phyloP scores from a whole-genome alignment of 2,888 invertebrate species.

The Hyles lineata region DNA sequence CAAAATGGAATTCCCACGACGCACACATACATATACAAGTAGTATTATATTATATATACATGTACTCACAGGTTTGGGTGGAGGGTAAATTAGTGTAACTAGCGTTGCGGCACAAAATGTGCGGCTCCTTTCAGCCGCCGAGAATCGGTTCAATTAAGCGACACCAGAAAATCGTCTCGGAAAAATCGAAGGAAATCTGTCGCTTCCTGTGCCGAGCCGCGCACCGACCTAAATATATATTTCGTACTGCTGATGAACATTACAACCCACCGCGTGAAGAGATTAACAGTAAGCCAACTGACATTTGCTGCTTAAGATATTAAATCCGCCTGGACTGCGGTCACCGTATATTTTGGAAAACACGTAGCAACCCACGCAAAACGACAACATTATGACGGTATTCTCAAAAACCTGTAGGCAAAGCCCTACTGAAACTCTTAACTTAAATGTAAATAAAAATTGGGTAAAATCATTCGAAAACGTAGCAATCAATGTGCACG shows the following conservation, averaged over 20 bases:
- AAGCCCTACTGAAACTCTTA: too few relatives aligned
- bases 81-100: slow-evolving; percentile 15
- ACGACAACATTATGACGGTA: too few relatives aligned
- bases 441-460: too few relatives aligned
- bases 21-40: not conserved
- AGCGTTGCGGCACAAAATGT: slow-evolving; percentile 31
- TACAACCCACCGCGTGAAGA: slow-evolving; percentile 4
- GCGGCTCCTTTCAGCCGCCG: slow-evolving; percentile 34
- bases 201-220: slow-evolving; percentile 41
- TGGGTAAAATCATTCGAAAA: too few relatives aligned
- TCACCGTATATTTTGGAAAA: not conserved
- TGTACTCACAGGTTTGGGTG: not conserved
- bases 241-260: slow-evolving; percentile 32
- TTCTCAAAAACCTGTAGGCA: too few relatives aligned
- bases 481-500: too few relatives aligned
- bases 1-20: not conserved
- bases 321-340: not conserved
- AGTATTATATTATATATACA: too few relatives aligned
- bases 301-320: not conserved
- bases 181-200: slow-evolving; percentile 49
- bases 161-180: slow-evolving; percentile 40
- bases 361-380: too few relatives aligned
- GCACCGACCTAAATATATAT: slow-evolving; percentile 40
- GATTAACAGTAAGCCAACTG: slow-evolving; percentile 13
- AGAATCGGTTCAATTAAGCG: slow-evolving; percentile 47